phyloP scores from a whole-genome alignment of 1,140 invertebrate species.

The Drosophila yakuba region DNA sequence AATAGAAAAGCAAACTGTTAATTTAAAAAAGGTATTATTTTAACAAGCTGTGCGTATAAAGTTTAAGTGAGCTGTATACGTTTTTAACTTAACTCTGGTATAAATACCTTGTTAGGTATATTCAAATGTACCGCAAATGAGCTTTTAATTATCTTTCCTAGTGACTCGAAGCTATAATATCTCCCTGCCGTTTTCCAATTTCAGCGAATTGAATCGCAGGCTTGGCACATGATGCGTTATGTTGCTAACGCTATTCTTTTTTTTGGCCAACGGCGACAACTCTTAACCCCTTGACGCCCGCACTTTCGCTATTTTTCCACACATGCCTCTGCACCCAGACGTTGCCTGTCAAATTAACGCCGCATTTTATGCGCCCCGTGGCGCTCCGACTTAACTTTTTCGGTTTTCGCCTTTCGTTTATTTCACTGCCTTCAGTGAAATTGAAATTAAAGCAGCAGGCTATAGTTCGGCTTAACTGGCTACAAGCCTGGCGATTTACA shows the following conservation, averaged over 20 bases:
- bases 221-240: constrained; percentile 33
- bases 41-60: no score
- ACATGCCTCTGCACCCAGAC: constrained; percentile 24
- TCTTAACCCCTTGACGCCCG: constrained; percentile 34
- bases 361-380: constrained; percentile 39
- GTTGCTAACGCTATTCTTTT: constrained; percentile 17
- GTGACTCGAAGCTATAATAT: not conserved
- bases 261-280: constrained; percentile 10
- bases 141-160: not conserved
- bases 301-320: constrained; percentile 1
- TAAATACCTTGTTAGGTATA: not conserved
- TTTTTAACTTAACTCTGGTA: no score
- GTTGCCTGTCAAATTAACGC: constrained; percentile 49
- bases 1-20: no score
- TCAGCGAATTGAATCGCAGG: constrained; percentile 12
- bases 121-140: not conserved
- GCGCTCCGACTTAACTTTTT: constrained; percentile 10
- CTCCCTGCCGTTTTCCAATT: constrained; percentile 9
- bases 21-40: no score
- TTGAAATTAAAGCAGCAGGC: constrained; percentile 39
- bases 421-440: constrained; percentile 12
- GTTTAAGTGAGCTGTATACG: no score
- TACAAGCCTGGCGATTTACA: constrained; percentile 42
- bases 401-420: not conserved
- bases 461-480: constrained; percentile 39